Evolutionary conservation across 2,888 invertebrate genomes (phyloP).

Genomic region (Hirtodrosophila confusa): DNA sequence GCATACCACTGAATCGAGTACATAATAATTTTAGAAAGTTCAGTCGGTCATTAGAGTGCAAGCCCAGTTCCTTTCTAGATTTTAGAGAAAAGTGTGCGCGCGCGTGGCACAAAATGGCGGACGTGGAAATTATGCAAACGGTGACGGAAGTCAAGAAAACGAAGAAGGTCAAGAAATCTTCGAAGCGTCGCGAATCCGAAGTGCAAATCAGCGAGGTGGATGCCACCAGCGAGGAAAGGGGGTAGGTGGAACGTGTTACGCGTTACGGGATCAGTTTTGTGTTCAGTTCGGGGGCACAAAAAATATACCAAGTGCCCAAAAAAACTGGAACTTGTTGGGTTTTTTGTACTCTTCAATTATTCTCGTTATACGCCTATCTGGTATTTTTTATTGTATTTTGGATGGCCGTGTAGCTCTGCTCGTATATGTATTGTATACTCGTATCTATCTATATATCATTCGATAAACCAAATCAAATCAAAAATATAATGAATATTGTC

Average conservation of each 20-base stretch:
- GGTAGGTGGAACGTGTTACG: conserved; percentile 91
- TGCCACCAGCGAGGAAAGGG: conserved; percentile 88
- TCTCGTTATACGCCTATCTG: conserved; percentile 13
- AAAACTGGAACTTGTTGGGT: conserved; percentile 4
- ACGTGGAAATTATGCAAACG: conserved; percentile 95
- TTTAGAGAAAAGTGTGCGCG: conserved; percentile 1
- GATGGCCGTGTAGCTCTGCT: conserved; percentile 19
- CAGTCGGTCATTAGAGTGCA: conserved; percentile 82
- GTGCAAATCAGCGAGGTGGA: conserved; percentile 93
- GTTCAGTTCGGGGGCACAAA: conserved; percentile 46
- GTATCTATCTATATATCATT: conserved; percentile 18
- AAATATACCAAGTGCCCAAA: not conserved
- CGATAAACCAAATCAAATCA: conserved; percentile 24
- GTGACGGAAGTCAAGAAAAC: conserved; percentile 93
- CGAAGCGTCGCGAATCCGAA: conserved; percentile 92
- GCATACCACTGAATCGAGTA: conserved; percentile 39
- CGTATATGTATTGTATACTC: conserved; percentile 37
- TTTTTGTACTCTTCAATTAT: not conserved
- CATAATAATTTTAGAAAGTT: conserved; percentile 71
- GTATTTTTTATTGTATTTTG: conserved; percentile 39
- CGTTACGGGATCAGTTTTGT: conserved; percentile 59
- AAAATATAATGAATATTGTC: conserved; percentile 5
- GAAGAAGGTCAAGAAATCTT: conserved; percentile 95
- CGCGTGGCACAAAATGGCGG: conserved; percentile 88
- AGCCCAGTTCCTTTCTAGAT: conserved; percentile 10